Conservation (phyloP, 2,113 vertebrate genomes). For the Phaetusa simplex region DNA sequence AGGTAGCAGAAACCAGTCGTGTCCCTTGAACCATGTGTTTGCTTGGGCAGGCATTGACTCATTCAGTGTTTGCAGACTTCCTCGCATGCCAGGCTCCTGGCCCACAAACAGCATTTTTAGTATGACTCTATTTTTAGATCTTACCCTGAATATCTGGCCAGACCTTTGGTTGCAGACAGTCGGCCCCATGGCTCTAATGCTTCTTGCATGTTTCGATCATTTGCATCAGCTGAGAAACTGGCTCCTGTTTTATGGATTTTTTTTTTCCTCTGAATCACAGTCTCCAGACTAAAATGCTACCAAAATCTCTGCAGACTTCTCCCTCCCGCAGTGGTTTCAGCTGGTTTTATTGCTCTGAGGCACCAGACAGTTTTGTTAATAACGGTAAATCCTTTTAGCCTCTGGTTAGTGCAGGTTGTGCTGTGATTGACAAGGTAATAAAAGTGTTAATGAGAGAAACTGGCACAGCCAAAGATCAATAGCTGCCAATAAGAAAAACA, state of each 20-base stretch:
- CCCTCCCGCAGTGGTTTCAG: slow-evolving; percentile 42
- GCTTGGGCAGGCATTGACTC: not conserved
- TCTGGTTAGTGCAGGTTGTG: slow-evolving; percentile 61
- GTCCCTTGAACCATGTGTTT: accelerated
- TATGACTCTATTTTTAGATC: not conserved
- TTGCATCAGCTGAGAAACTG: not conserved
- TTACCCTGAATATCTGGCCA: not conserved
- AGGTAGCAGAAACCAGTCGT: not conserved
- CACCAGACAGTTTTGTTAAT: slow-evolving; percentile 76
- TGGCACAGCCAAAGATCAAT: slow-evolving; percentile 74
- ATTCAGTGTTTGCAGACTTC: not conserved
- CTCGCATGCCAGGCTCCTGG: accelerated
- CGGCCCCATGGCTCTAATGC: not conserved
- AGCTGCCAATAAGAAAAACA: slow-evolving; percentile 79
- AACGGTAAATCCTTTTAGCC: slow-evolving; percentile 77
- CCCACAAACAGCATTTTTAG: not conserved
- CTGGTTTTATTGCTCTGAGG: slow-evolving; percentile 69
- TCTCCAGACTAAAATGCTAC: slow-evolving; percentile 48
- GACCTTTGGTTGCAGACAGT: not conserved
- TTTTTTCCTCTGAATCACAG: slow-evolving; percentile 18
- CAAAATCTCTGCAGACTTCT: slow-evolving; percentile 63
- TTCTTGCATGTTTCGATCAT: not conserved
- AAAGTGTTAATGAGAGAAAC: slow-evolving; percentile 80
- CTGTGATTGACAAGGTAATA: slow-evolving; percentile 82
- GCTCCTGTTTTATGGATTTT: slow-evolving; percentile 14